Evolutionary conservation across 1,140 invertebrate genomes (phyloP), one percentile per base, ranked within the genome.

Genomic region (Drosophila biarmipes): DNA sequence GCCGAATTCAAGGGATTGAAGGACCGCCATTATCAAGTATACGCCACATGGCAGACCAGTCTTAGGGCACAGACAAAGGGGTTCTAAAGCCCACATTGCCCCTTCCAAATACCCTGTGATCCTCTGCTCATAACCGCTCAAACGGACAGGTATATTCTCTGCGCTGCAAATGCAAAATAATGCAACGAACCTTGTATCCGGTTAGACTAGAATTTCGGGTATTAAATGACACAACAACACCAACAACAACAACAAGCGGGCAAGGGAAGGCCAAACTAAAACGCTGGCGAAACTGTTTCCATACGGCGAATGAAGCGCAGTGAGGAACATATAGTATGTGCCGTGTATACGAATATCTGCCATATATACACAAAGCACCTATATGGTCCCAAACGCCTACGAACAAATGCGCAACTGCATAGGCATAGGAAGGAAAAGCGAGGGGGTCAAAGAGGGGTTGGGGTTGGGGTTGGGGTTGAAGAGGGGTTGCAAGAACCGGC

Each of bases 121-220:
- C 12, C 10, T 17, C 46, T 21, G 24, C 24, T 21, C 35, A 57
- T 31, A 27, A 35, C 19, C 24, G 17, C 29, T 58, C 14, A 58
- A 58, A 49, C 57, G 46, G 62, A 37, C 34, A 34, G 21, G 34
- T 66, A 66, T 55, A 31, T 31, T 10, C 8, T 42, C 10, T 43
- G n/a, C 42, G 55, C 55, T 69, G 71, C 67, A 55, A 89, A 84
- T 87, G 84, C 76, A 89, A 89, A 89, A 89, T 89, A 91, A 91
- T 90, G 89, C 89, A 91, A 52, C 85, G 89, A 89, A 89, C 84
- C 89, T 81, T 89, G 66, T 80, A 91, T 91, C 89, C 89, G 89
- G 89, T 89, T 89, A 79, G 78, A 85, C 89, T 91, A 91, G 89
- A 90, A 91, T 91, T 91, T 91, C 82, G 87, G 82, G 80, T 90